Percentiles rank a stretch among this genome's conserved stretches.
Conservation (phyloP, 2,888 invertebrate species). For the Cerastoderma edule region DNA sequence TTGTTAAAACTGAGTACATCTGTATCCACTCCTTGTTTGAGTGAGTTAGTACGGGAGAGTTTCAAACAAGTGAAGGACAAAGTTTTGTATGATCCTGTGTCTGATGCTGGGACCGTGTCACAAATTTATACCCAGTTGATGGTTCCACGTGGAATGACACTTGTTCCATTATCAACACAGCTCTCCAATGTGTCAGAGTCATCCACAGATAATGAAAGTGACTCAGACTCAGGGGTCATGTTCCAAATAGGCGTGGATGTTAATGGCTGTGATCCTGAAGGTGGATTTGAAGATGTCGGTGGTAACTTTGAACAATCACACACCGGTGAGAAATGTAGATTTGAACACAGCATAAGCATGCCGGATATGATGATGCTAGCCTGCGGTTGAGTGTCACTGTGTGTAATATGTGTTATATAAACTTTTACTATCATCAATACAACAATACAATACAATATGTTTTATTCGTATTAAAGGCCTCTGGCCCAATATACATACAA, state of each 20-base stretch:
- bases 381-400: background rate
- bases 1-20: constrained; percentile 33
- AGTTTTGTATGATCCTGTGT: constrained; percentile 32
- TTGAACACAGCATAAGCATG: constrained; percentile 17
- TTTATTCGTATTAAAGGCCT: too few relatives aligned
- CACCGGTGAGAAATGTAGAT: background rate
- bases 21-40: constrained; percentile 69
- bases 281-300: background rate
- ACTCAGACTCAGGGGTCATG: constrained; percentile 50
- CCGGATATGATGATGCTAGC: constrained; percentile 22
- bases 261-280: background rate
- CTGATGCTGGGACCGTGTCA: constrained; percentile 37
- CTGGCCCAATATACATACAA: too few relatives aligned
- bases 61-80: constrained; percentile 29
- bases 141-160: constrained; percentile 37
- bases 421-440: too few relatives aligned
- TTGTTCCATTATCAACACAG: constrained; percentile 18
- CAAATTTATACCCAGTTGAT: constrained; percentile 43
- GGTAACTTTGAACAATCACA: constrained; percentile 4
- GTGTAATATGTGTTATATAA: too few relatives aligned
- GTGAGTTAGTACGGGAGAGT: constrained; percentile 65
- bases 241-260: constrained; percentile 39
- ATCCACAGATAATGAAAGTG: background rate
- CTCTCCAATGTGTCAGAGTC: background rate
- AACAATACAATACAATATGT: too few relatives aligned